phyloP scores from a whole-genome alignment of 1,140 invertebrate genomes.

The Hirudo medicinalis region DNA sequence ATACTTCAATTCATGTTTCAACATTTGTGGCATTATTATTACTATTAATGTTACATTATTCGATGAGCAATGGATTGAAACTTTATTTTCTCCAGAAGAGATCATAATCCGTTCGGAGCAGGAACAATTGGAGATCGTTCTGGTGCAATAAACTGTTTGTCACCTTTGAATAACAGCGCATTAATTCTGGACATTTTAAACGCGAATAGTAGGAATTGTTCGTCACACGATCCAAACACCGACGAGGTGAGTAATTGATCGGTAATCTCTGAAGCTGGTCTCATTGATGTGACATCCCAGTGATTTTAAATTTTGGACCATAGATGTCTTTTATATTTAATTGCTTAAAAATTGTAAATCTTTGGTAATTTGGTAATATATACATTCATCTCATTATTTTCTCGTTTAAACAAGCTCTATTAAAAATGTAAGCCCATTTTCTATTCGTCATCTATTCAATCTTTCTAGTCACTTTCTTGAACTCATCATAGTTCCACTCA shows the following conservation, averaged over 20 bases:
- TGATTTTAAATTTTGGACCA: too few species aligned
- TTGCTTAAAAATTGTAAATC: too few species aligned
- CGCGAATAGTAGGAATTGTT: conserved; percentile 41
- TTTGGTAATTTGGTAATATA: too few species aligned
- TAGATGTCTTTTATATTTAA: not conserved
- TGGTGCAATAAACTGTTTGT: not conserved
- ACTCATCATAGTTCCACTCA: too few species aligned
- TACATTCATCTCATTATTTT: too few species aligned
- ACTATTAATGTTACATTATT: not conserved
- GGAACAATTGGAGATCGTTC: conserved; percentile 3
- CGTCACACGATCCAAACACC: conserved; percentile 50
- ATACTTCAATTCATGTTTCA: not conserved
- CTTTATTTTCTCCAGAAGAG: not conserved
- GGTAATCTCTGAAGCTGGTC: conserved; percentile 42
- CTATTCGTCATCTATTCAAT: too few species aligned
- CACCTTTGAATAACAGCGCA: not conserved
- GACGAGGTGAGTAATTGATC: conserved; percentile 48
- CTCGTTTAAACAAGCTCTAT: too few species aligned
- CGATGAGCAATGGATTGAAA: not conserved
- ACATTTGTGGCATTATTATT: not conserved
- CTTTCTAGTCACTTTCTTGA: too few species aligned
- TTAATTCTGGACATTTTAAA: conserved; percentile 6
- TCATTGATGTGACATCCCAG: conserved; percentile 48
- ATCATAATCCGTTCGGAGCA: not conserved
- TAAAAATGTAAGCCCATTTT: too few species aligned